Evolutionary conservation across 2,888 invertebrate species (phyloP).

Genomic region (Andrena fulva): DNA sequence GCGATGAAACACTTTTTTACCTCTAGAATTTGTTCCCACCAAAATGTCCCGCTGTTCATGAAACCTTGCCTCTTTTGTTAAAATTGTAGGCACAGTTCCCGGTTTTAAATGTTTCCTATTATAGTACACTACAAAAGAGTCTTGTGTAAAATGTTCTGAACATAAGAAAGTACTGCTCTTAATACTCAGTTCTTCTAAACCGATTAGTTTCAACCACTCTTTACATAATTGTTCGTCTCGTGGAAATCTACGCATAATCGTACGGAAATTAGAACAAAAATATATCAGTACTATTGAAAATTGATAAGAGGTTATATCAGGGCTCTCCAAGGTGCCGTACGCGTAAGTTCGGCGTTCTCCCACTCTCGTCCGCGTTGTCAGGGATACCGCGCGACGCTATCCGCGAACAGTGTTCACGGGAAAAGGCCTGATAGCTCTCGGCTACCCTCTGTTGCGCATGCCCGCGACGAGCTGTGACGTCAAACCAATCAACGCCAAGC

Average conservation of each 20-base stretch:
- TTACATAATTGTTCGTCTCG: not conserved
- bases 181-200: not conserved
- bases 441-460: no score
- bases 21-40: not conserved
- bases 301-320: no score
- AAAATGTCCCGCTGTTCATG: not conserved
- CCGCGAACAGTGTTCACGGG: no score
- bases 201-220: not conserved
- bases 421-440: no score
- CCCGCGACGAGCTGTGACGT: no score
- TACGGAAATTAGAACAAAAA: not conserved
- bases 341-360: no score
- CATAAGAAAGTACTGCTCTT: not conserved
- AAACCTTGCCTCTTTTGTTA: not conserved
- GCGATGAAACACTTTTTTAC: not conserved
- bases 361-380: no score
- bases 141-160: not conserved
- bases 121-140: not conserved
- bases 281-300: conserved; percentile 4
- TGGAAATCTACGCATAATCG: not conserved
- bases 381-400: no score
- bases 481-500: no score
- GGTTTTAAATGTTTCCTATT: not conserved
- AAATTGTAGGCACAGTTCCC: not conserved
- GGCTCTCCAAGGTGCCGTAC: no score